Conservation (phyloP, 2,888 invertebrate genomes). For the Hyposoter dolosus region DNA sequence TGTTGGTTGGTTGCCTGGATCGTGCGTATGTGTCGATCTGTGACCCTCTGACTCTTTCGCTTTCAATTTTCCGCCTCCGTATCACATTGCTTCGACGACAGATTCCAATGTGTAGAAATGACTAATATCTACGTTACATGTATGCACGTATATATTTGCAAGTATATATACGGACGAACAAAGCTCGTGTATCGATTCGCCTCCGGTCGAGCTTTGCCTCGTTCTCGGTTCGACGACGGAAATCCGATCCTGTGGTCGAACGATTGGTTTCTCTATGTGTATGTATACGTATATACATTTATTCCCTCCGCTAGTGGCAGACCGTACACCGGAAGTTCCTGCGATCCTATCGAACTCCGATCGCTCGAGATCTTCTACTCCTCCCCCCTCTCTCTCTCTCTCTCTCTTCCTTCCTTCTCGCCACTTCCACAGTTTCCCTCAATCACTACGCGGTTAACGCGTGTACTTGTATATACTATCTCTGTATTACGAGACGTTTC, state of each 20-base stretch:
- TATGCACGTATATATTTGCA: background rate
- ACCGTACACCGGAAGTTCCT: conserved; percentile 62
- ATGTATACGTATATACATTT: conserved; percentile 8
- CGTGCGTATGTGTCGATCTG: conserved; percentile 34
- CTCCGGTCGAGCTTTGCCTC: conserved; percentile 62
- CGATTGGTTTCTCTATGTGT: conserved; percentile 49
- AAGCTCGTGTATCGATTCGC: conserved; percentile 55
- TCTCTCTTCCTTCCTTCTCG: background rate
- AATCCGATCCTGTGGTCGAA: conserved; percentile 67
- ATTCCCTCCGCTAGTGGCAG: conserved; percentile 2
- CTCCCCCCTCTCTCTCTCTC: background rate
- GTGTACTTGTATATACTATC: conserved; percentile 8
- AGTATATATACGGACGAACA: background rate
- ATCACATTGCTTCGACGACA: conserved; percentile 41
- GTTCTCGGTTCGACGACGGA: conserved; percentile 60
- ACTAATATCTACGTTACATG: background rate
- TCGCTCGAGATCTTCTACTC: conserved; percentile 54
- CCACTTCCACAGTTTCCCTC: conserved; percentile 1
- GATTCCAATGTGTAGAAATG: conserved; percentile 32
- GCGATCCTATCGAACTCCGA: conserved; percentile 66
- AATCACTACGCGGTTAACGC: conserved; percentile 23
- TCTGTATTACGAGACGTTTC: conserved; percentile 58
- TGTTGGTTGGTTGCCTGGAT: conserved; percentile 57
- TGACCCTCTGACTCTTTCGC: conserved; percentile 36
- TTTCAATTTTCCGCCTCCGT: conserved; percentile 55